phyloP scores from a whole-genome alignment of 2,888 invertebrate genomes.

The Oxyscelio sp. region DNA sequence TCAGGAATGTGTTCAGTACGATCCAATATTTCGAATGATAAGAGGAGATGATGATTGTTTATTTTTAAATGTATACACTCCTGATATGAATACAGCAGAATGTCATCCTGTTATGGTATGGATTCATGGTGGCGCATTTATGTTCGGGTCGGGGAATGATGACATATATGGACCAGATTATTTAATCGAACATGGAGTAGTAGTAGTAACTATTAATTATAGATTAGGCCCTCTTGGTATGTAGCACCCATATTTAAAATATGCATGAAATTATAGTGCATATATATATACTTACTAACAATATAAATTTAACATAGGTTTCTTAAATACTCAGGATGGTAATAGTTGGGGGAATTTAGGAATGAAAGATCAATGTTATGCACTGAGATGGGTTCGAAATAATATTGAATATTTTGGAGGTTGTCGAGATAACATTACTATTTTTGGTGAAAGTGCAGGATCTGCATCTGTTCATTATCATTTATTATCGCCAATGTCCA shows the following conservation, averaged over 20 bases:
- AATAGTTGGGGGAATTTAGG: conserved; percentile 82
- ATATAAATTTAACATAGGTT: conserved; percentile 79
- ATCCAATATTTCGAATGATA: conserved; percentile 42
- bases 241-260: too few species aligned
- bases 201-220: conserved; percentile 78
- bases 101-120: conserved; percentile 56
- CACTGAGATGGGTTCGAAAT: conserved; percentile 84
- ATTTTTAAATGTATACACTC: conserved; percentile 53
- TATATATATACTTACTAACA: too few species aligned
- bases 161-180: conserved; percentile 77
- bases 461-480: conserved; percentile 83
- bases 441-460: conserved; percentile 83
- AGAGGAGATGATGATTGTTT: conserved; percentile 52
- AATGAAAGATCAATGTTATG: conserved; percentile 85
- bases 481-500: conserved; percentile 85
- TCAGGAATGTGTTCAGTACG: conserved; percentile 26
- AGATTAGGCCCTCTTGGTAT: conserved; percentile 77
- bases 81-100: neutral
- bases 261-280: too few species aligned
- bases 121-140: conserved; percentile 59
- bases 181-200: conserved; percentile 71
- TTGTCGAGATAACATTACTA: conserved; percentile 82
- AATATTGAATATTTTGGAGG: conserved; percentile 86
- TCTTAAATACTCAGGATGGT: conserved; percentile 83
- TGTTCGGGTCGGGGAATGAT: conserved; percentile 61